Evolutionary conservation across 1,140 invertebrate species (phyloP), one percentile per base, ranked within the genome.

Genomic region (Hylaeus anthracinus): DNA sequence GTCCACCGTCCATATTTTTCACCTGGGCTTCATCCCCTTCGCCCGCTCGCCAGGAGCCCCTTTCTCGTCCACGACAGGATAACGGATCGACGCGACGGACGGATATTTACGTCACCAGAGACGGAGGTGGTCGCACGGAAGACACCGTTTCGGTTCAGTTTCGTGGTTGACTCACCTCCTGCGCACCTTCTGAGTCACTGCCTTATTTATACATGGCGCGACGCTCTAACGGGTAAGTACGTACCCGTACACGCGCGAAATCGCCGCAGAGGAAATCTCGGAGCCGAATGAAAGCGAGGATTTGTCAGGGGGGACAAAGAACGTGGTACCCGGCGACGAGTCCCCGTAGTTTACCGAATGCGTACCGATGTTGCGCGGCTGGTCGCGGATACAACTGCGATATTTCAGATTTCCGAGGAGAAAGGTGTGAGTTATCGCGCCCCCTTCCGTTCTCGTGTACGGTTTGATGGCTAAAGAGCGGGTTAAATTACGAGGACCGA

Each of bases 81-180:
- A 86, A 86, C 64, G 72, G 65, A 84, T 58, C 75, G 67, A 76
- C 45, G 61, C 65, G 48, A 51, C 71, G 48, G 63, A 79, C 67
- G 48, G 58, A 82, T 89, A 85, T 88, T 89, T 87, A 83, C 82
- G 85, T 80, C 82, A 86, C 48, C 37, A 14, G 80, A 53, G 69
- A 69, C 58, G 72, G 53, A 80, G 85, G 72, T 76, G 64, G 71
- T 70, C 60, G 69, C 79, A 56, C 69, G 71, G 67, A 81, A 80
- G 58, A 67, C 60, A 48, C 70, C 26, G 15, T 39, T 61, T 75
- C 56, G 72, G 67, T 61, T 86, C 66, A 85, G 79, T 87, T 87
- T 87, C 78, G 86, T 80, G 81, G 86, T 90, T 90, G 89, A 90
- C 78, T 90, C 88, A 90, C 81, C 81, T 83, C 85, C 65, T 70